These are phyloP conservation scores for Agonum fuliginosum DNA, from an alignment of 2,888 invertebrate genomes.

Conservation along the genomic window DNA sequence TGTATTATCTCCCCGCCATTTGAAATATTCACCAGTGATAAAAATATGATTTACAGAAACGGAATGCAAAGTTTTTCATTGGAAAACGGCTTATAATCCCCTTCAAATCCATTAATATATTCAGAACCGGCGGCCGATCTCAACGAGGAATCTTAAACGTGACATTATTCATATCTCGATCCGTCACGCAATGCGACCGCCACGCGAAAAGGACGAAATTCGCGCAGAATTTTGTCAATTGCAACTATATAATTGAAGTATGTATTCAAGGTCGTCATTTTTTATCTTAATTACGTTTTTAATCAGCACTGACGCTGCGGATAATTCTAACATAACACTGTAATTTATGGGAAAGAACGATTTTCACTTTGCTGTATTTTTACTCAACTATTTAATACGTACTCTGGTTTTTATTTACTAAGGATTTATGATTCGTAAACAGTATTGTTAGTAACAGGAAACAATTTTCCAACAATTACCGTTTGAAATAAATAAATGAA, in stretches of 20 bases:
- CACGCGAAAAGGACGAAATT: slow-evolving; percentile 53
- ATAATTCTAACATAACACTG: not conserved
- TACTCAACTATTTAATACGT: too few relatives aligned
- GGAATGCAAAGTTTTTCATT: slow-evolving; percentile 42
- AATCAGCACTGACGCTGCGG: slow-evolving; percentile 17
- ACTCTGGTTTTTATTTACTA: too few relatives aligned
- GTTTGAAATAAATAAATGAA: too few relatives aligned
- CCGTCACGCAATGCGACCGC: slow-evolving; percentile 43
- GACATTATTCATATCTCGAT: slow-evolving; percentile 57
- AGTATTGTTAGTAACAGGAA: too few relatives aligned
- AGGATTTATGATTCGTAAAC: too few relatives aligned
- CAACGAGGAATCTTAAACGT: slow-evolving; percentile 60
- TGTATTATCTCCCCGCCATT: too few relatives aligned
- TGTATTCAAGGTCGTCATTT: slow-evolving; percentile 1
- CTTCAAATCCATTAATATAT: slow-evolving; percentile 58
- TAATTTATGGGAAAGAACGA: slow-evolving; percentile 27
- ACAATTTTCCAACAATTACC: too few relatives aligned
- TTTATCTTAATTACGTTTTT: slow-evolving; percentile 33
- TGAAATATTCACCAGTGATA: too few relatives aligned
- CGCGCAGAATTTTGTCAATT: slow-evolving; percentile 1
- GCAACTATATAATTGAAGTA: not conserved
- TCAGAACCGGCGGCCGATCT: slow-evolving; percentile 51
- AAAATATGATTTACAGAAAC: slow-evolving; percentile 53
- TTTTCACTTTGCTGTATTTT: too few relatives aligned
- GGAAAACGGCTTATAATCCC: slow-evolving; percentile 43